Conservation (phyloP, 2,888 invertebrate species). For the Plebejus anna region DNA sequence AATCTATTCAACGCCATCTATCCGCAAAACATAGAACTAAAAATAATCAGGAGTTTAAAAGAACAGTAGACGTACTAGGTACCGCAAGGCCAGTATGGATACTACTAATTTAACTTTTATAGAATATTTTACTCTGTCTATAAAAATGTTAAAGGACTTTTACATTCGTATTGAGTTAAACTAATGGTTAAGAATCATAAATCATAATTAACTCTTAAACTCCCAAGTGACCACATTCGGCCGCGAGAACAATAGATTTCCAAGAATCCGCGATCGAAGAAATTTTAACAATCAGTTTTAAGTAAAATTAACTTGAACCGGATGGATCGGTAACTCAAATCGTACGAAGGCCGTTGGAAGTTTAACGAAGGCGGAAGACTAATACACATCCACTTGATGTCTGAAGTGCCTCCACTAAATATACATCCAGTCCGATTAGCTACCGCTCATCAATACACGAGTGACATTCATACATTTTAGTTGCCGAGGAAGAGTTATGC, state of each 20-base stretch:
- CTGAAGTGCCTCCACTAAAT: constrained; percentile 32
- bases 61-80: too few relatives aligned
- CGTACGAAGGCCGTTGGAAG: constrained; percentile 36
- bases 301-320: constrained; percentile 22
- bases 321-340: constrained; percentile 34
- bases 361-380: constrained; percentile 38
- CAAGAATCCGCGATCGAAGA: too few relatives aligned
- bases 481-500: background rate
- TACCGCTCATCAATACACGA: background rate
- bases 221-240: too few relatives aligned
- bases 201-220: too few relatives aligned
- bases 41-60: background rate
- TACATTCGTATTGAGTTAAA: background rate
- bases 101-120: background rate
- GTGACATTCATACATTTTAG: background rate
- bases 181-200: background rate
- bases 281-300: background rate
- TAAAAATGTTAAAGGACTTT: too few relatives aligned
- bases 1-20: background rate
- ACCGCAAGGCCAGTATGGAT: background rate
- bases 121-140: background rate
- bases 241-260: too few relatives aligned
- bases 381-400: constrained; percentile 39
- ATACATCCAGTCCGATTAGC: background rate
- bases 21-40: background rate